phyloP scores from a whole-genome alignment of 2,113 vertebrate genomes.

The Rhabdomys dilectus region DNA sequence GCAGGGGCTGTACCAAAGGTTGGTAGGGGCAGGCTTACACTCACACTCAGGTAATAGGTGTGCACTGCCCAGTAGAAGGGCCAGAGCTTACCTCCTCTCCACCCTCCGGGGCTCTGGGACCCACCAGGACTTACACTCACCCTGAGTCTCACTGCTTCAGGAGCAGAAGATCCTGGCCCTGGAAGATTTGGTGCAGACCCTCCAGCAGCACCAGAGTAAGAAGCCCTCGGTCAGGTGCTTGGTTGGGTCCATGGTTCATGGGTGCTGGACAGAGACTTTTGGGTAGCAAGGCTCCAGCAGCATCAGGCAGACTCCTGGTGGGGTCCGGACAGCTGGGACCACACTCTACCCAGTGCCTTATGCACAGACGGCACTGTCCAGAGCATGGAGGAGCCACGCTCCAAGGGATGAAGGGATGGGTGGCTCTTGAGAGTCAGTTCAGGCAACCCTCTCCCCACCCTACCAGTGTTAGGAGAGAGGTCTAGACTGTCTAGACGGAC shows the following conservation, averaged over 20 bases:
- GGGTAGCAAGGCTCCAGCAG: background rate
- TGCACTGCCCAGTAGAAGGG: background rate
- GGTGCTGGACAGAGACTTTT: background rate
- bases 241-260: background rate
- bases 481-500: background rate
- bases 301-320: background rate
- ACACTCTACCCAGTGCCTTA: background rate
- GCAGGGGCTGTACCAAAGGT: background rate
- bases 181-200: constrained; percentile 86
- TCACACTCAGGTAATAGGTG: background rate
- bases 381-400: background rate
- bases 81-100: background rate
- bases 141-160: constrained; percentile 82
- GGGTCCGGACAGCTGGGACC: background rate
- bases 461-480: background rate
- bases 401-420: background rate
- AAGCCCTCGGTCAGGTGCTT: background rate
- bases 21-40: background rate
- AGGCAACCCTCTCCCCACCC: background rate
- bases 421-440: background rate
- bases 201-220: constrained; percentile 76
- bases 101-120: constrained; percentile 17
- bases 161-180: constrained; percentile 89
- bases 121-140: background rate
- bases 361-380: accelerated